Percentiles rank a stretch among this genome's conserved stretches.
Conservation (phyloP, 2,113 vertebrate genomes). For the Anguilla rostrata region DNA sequence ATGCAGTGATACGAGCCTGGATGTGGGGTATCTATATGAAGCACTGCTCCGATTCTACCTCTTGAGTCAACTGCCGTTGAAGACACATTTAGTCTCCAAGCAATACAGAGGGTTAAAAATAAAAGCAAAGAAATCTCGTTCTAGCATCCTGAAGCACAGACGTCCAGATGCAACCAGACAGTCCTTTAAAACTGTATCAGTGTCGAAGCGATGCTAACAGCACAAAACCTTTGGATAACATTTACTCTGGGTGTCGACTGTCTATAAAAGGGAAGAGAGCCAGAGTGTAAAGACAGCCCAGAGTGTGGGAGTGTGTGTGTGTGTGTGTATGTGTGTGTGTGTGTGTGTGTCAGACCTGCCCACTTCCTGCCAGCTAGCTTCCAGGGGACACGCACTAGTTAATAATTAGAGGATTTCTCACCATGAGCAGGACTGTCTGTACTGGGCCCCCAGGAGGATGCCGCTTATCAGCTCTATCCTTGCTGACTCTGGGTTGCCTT, state of each 20-base stretch:
- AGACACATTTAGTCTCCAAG: no score
- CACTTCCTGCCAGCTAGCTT: background rate
- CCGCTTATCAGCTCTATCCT: background rate
- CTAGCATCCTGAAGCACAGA: no score
- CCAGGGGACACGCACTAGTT: background rate
- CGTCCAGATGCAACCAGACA: background rate
- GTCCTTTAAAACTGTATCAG: background rate
- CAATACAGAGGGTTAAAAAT: no score
- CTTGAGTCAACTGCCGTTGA: no score
- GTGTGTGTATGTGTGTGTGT: no score
- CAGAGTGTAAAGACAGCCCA: background rate
- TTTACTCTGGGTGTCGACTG: background rate
- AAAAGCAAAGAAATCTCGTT: no score
- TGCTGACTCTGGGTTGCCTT: background rate
- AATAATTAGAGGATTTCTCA: conserved; percentile 21
- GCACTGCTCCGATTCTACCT: background rate
- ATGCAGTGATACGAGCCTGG: background rate
- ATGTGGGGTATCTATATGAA: background rate
- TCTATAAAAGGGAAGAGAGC: background rate
- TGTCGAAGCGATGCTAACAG: background rate
- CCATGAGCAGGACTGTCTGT: background rate
- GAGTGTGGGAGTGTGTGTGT: background rate
- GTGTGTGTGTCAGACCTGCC: background rate
- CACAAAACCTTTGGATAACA: background rate
- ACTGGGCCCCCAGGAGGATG: background rate